phyloP scores from a whole-genome alignment of 2,797 vertebrate species.

The Myiotriccus ornatus region DNA sequence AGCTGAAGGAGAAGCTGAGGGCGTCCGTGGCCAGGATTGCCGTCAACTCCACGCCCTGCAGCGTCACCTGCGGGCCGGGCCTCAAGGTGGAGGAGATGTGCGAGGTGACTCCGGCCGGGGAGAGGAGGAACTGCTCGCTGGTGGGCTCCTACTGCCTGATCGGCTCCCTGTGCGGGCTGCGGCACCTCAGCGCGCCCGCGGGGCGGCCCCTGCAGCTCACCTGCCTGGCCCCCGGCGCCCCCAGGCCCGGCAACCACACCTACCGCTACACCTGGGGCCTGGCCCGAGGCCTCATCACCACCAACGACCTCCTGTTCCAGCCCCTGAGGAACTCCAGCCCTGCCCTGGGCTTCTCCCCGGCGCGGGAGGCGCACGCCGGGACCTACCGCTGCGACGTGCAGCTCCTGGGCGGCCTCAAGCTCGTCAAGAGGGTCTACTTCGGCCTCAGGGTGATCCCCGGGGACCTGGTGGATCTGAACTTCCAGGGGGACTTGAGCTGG shows the following conservation, averaged over 20 bases:
- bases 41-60: constrained; percentile 78
- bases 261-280: constrained; percentile 79
- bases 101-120: constrained; percentile 38
- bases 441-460: constrained; percentile 81
- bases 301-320: constrained; percentile 76
- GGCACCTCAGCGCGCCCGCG: constrained; percentile 60
- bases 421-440: constrained; percentile 83
- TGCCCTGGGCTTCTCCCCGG: constrained; percentile 33
- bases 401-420: constrained; percentile 39
- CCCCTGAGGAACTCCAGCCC: constrained; percentile 41
- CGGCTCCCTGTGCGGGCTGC: constrained; percentile 84
- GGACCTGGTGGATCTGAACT: constrained; percentile 76
- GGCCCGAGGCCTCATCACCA: constrained; percentile 83
- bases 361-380: constrained; percentile 81
- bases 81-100: constrained; percentile 79
- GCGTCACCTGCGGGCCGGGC: constrained; percentile 86
- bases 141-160: constrained; percentile 71
- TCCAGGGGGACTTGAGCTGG: constrained; percentile 63
- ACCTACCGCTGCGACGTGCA: constrained; percentile 88
- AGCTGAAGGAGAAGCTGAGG: background rate
- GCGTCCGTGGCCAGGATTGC: constrained; percentile 38
- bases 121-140: constrained; percentile 63
- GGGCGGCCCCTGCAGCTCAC: constrained; percentile 76
- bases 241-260: constrained; percentile 52
- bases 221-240: constrained; percentile 76